These are phyloP conservation scores for Cerastis leucographa DNA, from an alignment of 2,888 invertebrate genomes.

Conservation along the genomic window DNA sequence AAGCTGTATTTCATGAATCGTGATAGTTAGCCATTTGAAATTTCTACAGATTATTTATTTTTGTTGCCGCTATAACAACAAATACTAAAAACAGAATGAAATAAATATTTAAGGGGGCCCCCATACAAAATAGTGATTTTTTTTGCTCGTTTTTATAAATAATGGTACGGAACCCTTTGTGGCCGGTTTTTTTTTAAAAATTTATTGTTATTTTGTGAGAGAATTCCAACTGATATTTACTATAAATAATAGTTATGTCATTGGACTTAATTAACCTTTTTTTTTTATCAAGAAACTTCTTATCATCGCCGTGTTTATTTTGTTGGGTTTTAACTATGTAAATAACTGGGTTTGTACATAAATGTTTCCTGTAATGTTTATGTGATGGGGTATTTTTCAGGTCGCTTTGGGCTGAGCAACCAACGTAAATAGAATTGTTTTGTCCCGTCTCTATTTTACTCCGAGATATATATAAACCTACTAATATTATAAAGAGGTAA, in stretches of 20 bases:
- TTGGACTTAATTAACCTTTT: neutral
- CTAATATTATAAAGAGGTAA: too few relatives aligned
- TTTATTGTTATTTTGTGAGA: neutral
- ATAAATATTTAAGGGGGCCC: too few relatives aligned
- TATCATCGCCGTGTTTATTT: neutral
- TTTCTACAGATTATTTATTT: too few relatives aligned
- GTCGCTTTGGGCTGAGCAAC: neutral
- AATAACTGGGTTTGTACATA: neutral
- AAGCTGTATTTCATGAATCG: too few relatives aligned
- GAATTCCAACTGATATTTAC: neutral
- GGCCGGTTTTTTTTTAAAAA: too few relatives aligned
- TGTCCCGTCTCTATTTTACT: neutral
- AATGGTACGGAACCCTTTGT: too few relatives aligned
- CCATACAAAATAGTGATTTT: too few relatives aligned
- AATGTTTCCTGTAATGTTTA: neutral
- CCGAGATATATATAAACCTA: neutral
- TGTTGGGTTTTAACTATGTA: neutral
- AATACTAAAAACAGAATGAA: too few relatives aligned
- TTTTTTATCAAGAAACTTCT: neutral
- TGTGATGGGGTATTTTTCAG: neutral
- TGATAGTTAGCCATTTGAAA: too few relatives aligned
- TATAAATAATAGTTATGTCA: neutral
- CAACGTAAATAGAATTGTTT: neutral
- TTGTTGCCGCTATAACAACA: too few relatives aligned
- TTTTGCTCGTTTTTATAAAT: too few relatives aligned